Base-by-base conservation (phyloP, 2,888 invertebrate species). In the Cloeon dipterum region DNA sequence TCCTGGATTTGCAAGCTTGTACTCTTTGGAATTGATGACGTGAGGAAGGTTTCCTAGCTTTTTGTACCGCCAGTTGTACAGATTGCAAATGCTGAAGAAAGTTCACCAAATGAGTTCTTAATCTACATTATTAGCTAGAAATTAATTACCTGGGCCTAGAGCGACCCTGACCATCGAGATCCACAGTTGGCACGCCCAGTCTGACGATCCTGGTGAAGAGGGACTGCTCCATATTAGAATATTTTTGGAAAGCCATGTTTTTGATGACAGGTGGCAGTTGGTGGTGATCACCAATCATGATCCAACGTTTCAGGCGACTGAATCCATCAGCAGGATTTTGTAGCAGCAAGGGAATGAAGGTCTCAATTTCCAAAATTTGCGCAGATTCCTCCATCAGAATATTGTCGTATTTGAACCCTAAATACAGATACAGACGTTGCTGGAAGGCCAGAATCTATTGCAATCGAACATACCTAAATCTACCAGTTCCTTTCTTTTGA, bases 191-290 rank as follows among this genome's bases (percentile, higher is more conserved):
- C 2, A 98, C 93, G 0, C 94, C 94, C 2, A 99, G 65, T 5
- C 94, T 65, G 11, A 99, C 94, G 54, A 98, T 74, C 44, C 98
- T 66, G 0, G 96, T 91, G 57, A 99, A 99, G 29, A 99, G 63
- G 37, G 91, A 91, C 61, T 99, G 98, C 52, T 99, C 98, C 96
- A 99, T 96, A 52, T 99, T 99, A 38, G 89, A 93, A 59, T 91
- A 98, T 55, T 99, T 99, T 58, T 99, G 96, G 62, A 98, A 98
- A 5, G 98, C 96, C 86, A 96, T 94, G 57, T 99, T 99, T 61
- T 99, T 98, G 34, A 99, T 94, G 10, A 99, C 94, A 0, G 98
- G 98, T 0, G 98, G 98, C 46, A 99, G 62, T 58, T 99, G 98
- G 59, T 98, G 93, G 58, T 99, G 98, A 60, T 85, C 96, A 0